Evolutionary conservation across 2,888 invertebrate species (phyloP).

Genomic region (Clunio marinus): DNA sequence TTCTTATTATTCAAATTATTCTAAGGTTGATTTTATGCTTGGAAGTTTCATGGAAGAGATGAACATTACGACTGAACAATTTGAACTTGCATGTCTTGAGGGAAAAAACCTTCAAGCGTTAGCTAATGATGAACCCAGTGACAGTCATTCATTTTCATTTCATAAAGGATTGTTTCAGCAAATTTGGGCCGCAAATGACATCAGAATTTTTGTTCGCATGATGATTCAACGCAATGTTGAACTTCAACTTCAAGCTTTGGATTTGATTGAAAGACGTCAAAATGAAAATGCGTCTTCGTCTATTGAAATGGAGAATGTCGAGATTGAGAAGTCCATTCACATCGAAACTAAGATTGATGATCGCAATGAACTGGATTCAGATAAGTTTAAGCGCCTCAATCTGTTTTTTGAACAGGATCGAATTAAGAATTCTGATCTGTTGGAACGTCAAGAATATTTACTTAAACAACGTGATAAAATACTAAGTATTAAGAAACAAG

Average conservation of each 20-base stretch:
- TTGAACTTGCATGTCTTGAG: slow-evolving; percentile 70
- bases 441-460: slow-evolving; percentile 77
- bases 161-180: slow-evolving; percentile 61
- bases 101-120: slow-evolving; percentile 46
- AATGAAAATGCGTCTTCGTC: slow-evolving; percentile 49
- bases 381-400: slow-evolving; percentile 50
- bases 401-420: slow-evolving; percentile 47
- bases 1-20: too few relatives aligned
- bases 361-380: slow-evolving; percentile 40
- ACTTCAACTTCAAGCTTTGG: slow-evolving; percentile 81
- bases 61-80: slow-evolving; percentile 81
- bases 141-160: slow-evolving; percentile 56
- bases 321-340: slow-evolving; percentile 40
- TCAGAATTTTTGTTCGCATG: slow-evolving; percentile 81
- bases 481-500: slow-evolving; percentile 81
- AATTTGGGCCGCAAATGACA: slow-evolving; percentile 92
- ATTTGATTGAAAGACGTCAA: slow-evolving; percentile 76
- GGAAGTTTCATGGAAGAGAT: slow-evolving; percentile 91
- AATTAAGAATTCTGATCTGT: slow-evolving; percentile 61
- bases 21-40: slow-evolving; percentile 81
- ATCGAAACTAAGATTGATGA: slow-evolving; percentile 41
- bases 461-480: slow-evolving; percentile 87
- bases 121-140: slow-evolving; percentile 52
- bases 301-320: slow-evolving; percentile 42
- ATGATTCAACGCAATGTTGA: slow-evolving; percentile 92